Percentiles rank a stretch among this genome's conserved stretches.
Evolutionary conservation across 2,113 vertebrate genomes (phyloP).

Genomic region (Ophthalmolycus amberensis): DNA sequence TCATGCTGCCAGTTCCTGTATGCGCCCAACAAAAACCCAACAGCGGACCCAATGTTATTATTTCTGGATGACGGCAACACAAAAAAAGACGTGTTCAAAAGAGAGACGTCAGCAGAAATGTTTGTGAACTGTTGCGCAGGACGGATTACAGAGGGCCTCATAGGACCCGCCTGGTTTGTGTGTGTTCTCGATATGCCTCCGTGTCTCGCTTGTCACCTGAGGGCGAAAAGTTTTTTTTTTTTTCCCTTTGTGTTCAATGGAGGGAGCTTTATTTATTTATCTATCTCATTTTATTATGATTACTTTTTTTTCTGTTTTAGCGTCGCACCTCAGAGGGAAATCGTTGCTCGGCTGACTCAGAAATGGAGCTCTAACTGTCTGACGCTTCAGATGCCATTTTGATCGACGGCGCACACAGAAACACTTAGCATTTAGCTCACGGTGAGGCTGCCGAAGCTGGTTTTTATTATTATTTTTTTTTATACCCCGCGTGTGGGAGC

Average conservation of each 20-base stretch:
- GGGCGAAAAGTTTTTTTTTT: conserved; percentile 46
- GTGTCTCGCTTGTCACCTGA: conserved; percentile 44
- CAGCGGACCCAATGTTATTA: conserved; percentile 55
- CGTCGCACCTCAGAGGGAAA: conserved; percentile 34
- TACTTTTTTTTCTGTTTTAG: conserved; percentile 61
- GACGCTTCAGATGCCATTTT: conserved; percentile 26
- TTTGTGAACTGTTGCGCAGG: conserved; percentile 56
- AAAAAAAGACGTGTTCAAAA: conserved; percentile 65
- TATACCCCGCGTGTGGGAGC: conserved; percentile 9
- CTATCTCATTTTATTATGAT: conserved; percentile 27
- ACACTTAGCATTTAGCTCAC: conserved; percentile 11
- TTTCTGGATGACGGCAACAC: conserved; percentile 61
- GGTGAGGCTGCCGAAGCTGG: conserved; percentile 7
- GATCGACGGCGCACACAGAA: conserved; percentile 20
- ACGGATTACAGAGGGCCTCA: conserved; percentile 48
- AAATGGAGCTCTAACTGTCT: conserved; percentile 26
- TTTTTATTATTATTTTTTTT: background rate
- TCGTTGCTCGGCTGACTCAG: conserved; percentile 20
- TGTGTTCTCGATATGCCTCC: conserved; percentile 21
- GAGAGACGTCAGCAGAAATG: conserved; percentile 50
- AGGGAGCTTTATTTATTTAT: conserved; percentile 43
- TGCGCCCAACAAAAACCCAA: conserved; percentile 34
- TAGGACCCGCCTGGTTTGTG: conserved; percentile 32
- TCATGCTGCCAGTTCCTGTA: conserved; percentile 55
- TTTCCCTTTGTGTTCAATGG: conserved; percentile 33